Percentiles rank a stretch among this genome's conserved stretches.
These are phyloP conservation scores for Staurois parvus DNA, from an alignment of 2,797 vertebrate species.

Conservation along the genomic window DNA sequence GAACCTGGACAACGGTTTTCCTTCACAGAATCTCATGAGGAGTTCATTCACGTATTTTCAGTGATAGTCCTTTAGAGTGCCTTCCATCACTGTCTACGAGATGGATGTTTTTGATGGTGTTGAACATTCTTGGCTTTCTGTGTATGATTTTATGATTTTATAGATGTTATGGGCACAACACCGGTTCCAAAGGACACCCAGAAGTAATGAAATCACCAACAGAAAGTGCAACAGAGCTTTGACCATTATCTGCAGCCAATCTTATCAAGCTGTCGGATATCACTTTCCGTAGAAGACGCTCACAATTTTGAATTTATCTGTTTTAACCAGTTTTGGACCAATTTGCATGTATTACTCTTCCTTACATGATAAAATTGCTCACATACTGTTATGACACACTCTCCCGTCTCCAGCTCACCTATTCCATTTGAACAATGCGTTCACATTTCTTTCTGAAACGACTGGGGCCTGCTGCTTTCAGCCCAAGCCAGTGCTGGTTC, in stretches of 20 bases:
- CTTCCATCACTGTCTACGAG: conserved; percentile 73
- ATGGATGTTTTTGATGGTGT: conserved; percentile 67
- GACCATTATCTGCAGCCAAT: conserved; percentile 69
- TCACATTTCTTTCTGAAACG: conserved; percentile 79
- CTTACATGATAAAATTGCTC: conserved; percentile 78
- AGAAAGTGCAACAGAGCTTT: conserved; percentile 81
- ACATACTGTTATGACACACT: conserved; percentile 68
- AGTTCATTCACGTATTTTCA: conserved; percentile 67
- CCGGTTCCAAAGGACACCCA: conserved; percentile 79
- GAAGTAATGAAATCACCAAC: conserved; percentile 83
- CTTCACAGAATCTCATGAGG: conserved; percentile 70
- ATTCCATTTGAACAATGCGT: conserved; percentile 57
- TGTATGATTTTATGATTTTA: conserved; percentile 73
- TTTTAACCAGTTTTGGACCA: conserved; percentile 75
- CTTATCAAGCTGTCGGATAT: conserved; percentile 75
- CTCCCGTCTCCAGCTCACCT: conserved; percentile 71
- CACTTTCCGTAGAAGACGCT: conserved; percentile 64
- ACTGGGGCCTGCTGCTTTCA: conserved; percentile 77
- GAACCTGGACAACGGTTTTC: not conserved
- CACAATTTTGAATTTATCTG: fast-evolving
- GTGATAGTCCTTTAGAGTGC: conserved; percentile 68
- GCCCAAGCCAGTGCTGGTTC: conserved; percentile 78
- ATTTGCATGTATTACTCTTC: conserved; percentile 84
- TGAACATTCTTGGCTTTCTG: conserved; percentile 67
- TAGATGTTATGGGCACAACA: conserved; percentile 80